phyloP scores from a whole-genome alignment of 2,113 vertebrate genomes.

The Myxocyprinus asiaticus region DNA sequence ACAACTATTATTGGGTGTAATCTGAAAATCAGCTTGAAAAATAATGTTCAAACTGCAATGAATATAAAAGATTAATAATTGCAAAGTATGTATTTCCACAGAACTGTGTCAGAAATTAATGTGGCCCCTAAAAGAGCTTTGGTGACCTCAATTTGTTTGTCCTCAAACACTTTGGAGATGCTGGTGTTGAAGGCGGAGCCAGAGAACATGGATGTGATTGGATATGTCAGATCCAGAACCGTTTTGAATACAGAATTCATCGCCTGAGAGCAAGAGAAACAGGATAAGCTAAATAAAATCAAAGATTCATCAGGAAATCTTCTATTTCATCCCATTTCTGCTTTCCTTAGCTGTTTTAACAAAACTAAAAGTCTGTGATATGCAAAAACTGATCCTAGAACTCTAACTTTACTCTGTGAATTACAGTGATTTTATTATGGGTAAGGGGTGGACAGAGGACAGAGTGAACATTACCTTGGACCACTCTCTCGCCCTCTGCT shows the following conservation, averaged over 20 bases:
- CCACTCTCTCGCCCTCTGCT: conserved; percentile 90
- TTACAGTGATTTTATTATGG: too few species aligned
- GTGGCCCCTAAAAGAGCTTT: conserved; percentile 9
- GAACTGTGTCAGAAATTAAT: too few species aligned
- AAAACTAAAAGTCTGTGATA: too few species aligned
- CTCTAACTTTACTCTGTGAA: too few species aligned
- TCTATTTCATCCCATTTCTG: too few species aligned
- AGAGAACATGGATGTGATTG: conserved; percentile 97
- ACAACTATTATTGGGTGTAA: not conserved
- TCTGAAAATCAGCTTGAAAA: too few species aligned
- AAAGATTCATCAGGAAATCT: too few species aligned
- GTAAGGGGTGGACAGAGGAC: too few species aligned
- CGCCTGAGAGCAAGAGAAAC: conserved; percentile 67
- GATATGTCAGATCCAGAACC: conserved; percentile 92
- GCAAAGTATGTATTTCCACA: not conserved
- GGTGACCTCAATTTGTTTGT: conserved; percentile 90
- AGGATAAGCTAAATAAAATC: not conserved
- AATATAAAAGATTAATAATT: not conserved
- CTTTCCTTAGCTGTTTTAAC: too few species aligned
- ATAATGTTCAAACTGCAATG: too few species aligned
- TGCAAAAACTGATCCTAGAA: too few species aligned
- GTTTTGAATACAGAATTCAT: conserved; percentile 94
- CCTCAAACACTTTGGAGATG: conserved; percentile 92
- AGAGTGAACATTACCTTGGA: conserved; percentile 77
- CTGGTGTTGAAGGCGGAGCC: conserved; percentile 93